A percentile compares a stretch with the other conserved stretches of the same genome.
These are phyloP conservation scores for Toxonevra muliebris DNA, from an alignment of 2,888 invertebrate species.

Conservation along the genomic window DNA sequence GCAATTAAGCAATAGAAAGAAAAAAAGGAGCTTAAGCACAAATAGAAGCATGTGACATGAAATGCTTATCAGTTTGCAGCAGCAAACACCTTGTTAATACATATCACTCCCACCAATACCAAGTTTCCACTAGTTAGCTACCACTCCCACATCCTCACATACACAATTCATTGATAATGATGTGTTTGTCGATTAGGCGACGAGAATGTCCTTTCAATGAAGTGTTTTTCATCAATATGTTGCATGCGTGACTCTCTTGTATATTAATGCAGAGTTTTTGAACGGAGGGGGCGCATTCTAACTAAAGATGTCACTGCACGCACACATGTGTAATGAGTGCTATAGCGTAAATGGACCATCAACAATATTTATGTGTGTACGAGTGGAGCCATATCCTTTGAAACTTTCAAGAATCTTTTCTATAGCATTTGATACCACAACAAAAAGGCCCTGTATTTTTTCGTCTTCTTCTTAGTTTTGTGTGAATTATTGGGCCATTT, in stretches of 20 bases:
- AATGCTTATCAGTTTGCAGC: constrained; percentile 56
- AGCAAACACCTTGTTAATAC: constrained; percentile 34
- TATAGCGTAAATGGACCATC: constrained; percentile 27
- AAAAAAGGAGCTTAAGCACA: constrained; percentile 63
- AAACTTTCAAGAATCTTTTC: not conserved
- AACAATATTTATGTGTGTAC: constrained; percentile 6
- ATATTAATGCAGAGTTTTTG: constrained; percentile 4
- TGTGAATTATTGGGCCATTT: constrained; percentile 39
- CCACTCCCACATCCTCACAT: constrained; percentile 20
- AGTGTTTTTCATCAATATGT: constrained; percentile 5
- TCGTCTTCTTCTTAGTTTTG: constrained; percentile 17
- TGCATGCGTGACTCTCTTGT: constrained; percentile 12
- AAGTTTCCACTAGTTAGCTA: not conserved
- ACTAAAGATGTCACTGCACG: constrained; percentile 33
- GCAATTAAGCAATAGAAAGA: constrained; percentile 60
- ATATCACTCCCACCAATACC: not conserved
- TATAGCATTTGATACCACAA: not conserved
- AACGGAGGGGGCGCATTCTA: constrained; percentile 14
- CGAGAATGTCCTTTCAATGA: constrained; percentile 28
- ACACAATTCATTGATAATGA: constrained; percentile 32
- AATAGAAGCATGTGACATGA: constrained; percentile 58
- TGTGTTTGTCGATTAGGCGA: constrained; percentile 33
- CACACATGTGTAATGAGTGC: constrained; percentile 34
- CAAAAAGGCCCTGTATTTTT: not conserved
- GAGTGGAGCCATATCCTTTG: not conserved